A percentile compares a stretch with the other conserved stretches of the same genome.
These are phyloP conservation scores for Drosophila malerkotliana DNA, from an alignment of 1,140 invertebrate genomes.

Conservation along the genomic window DNA sequence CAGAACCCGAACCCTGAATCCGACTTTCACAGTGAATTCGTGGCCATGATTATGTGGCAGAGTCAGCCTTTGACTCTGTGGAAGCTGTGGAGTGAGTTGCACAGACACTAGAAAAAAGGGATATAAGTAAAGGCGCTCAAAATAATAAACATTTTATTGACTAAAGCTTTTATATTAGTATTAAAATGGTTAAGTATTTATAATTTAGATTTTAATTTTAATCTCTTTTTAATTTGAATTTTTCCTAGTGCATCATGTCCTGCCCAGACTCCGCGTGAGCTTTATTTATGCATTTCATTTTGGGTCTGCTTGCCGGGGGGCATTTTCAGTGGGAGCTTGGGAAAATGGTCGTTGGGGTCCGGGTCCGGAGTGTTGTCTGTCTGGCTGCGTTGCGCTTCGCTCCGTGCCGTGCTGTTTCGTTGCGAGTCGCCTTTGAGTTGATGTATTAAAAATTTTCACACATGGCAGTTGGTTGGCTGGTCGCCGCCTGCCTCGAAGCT, in stretches of 20 bases:
- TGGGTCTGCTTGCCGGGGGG: slow-evolving; percentile 47
- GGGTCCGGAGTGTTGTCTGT: slow-evolving; percentile 24
- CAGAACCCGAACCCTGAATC: slow-evolving; percentile 12
- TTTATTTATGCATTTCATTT: slow-evolving; percentile 82
- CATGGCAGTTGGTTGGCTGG: slow-evolving; percentile 68
- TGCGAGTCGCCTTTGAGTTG: slow-evolving; percentile 72
- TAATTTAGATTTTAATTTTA: too few species aligned
- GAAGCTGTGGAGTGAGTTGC: slow-evolving; percentile 1
- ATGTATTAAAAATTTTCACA: slow-evolving; percentile 81
- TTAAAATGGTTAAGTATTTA: too few species aligned
- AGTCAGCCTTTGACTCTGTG: slow-evolving; percentile 62
- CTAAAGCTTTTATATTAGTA: too few species aligned
- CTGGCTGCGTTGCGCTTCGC: slow-evolving; percentile 14
- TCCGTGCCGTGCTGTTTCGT: slow-evolving; percentile 28
- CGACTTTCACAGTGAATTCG: slow-evolving; percentile 26
- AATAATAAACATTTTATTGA: background rate
- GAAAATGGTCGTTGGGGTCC: background rate
- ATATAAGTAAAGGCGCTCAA: background rate
- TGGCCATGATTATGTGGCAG: slow-evolving; percentile 75
- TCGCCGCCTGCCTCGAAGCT: slow-evolving; percentile 23
- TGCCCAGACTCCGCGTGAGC: slow-evolving; percentile 53
- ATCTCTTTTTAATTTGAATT: background rate
- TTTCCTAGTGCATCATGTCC: slow-evolving; percentile 33
- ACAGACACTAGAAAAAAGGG: background rate
- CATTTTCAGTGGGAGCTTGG: slow-evolving; percentile 1